These are phyloP conservation scores for Drosophila mauritiana DNA, from an alignment of 1,140 invertebrate species.

Conservation along the genomic window DNA sequence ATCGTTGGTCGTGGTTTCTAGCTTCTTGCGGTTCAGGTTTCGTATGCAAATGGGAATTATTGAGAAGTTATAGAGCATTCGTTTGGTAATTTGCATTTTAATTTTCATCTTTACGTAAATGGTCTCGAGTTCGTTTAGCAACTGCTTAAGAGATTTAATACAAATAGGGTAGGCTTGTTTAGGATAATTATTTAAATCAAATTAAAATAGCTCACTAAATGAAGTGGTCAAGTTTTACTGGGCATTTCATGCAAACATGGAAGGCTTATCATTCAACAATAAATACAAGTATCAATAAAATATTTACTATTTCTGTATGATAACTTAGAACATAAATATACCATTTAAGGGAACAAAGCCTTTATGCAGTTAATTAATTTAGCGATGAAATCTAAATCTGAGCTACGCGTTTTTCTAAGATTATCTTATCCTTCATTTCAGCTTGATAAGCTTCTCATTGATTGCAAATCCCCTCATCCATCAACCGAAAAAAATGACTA, in stretches of 20 bases:
- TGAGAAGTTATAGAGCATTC: slow-evolving; percentile 44
- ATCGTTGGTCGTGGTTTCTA: slow-evolving; percentile 22
- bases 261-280: background rate
- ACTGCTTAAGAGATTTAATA: background rate
- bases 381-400: background rate
- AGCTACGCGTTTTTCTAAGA: slow-evolving; percentile 4
- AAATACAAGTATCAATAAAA: no score
- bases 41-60: slow-evolving; percentile 44
- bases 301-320: no score
- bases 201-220: background rate
- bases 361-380: background rate
- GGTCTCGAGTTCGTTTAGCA: background rate
- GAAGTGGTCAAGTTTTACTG: background rate
- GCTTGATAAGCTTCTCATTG: slow-evolving; percentile 28
- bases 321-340: no score
- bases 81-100: slow-evolving; percentile 19
- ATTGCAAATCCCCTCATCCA: slow-evolving; percentile 31
- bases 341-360: no score
- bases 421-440: slow-evolving; percentile 37
- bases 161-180: background rate
- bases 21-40: slow-evolving; percentile 30
- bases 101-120: slow-evolving; percentile 20
- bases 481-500: slow-evolving; percentile 42
- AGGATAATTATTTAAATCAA: background rate
- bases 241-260: background rate